These are phyloP conservation scores for Hydropotes inermis DNA, from an alignment of 2,113 vertebrate genomes.

Conservation along the genomic window DNA sequence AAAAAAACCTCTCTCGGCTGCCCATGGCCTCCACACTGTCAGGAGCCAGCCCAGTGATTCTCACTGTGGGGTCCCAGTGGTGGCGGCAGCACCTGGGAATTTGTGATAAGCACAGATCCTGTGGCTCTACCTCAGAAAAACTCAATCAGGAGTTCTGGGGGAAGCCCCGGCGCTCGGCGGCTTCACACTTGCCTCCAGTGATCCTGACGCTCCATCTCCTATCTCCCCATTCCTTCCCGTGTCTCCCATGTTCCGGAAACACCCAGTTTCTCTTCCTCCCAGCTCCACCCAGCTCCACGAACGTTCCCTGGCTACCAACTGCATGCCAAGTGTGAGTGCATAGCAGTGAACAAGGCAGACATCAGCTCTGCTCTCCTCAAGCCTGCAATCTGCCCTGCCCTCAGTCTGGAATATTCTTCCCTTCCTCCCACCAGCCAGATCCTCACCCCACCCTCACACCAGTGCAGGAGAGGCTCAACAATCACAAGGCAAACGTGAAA, in stretches of 20 bases:
- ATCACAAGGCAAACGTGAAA: background rate
- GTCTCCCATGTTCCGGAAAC: background rate
- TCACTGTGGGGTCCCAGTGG: background rate
- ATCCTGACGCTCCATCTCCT: background rate
- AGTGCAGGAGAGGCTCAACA: background rate
- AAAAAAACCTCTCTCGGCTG: background rate
- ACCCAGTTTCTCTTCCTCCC: background rate
- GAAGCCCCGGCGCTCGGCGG: rapidly evolving
- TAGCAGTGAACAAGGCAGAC: background rate
- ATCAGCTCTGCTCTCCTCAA: background rate
- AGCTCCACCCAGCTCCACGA: background rate
- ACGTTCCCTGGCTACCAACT: background rate
- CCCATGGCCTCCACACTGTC: background rate
- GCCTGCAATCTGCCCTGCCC: background rate
- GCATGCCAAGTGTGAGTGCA: background rate
- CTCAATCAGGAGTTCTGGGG: background rate
- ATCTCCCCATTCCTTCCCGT: background rate
- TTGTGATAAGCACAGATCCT: background rate
- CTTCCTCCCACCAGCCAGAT: background rate
- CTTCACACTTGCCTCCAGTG: background rate
- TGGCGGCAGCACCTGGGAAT: background rate
- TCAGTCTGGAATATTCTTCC: background rate
- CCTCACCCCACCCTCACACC: background rate
- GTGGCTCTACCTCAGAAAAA: background rate
- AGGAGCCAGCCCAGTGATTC: background rate